phyloP scores from a whole-genome alignment of 2,888 invertebrate species.

The Oligia strigilis region DNA sequence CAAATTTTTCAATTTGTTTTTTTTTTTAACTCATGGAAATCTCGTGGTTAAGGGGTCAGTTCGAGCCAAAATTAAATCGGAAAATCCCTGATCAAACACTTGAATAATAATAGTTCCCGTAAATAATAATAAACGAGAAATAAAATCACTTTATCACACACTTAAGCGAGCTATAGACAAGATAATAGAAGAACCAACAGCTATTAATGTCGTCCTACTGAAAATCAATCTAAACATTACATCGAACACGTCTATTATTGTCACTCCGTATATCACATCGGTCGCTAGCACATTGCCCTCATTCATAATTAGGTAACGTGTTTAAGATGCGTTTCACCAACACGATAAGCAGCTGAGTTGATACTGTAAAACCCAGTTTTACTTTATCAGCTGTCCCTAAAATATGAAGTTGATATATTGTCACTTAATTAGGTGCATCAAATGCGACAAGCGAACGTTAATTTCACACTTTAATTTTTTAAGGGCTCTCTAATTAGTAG shows the following conservation, averaged over 20 bases:
- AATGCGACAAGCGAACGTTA: slow-evolving; percentile 61
- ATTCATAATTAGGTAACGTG: slow-evolving; percentile 65
- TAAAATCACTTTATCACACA: not conserved
- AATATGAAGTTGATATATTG: slow-evolving; percentile 63
- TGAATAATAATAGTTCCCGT: not conserved
- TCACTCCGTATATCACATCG: slow-evolving; percentile 50
- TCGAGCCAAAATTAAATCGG: not conserved
- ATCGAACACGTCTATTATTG: slow-evolving; percentile 50
- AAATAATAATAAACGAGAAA: not conserved
- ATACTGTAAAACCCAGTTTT: slow-evolving; percentile 61
- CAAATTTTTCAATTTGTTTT: too few species aligned
- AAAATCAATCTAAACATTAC: slow-evolving; percentile 57
- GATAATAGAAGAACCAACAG: slow-evolving; percentile 15
- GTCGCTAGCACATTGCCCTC: slow-evolving; percentile 61
- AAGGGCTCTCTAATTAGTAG: slow-evolving; percentile 53
- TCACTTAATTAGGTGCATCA: slow-evolving; percentile 60
- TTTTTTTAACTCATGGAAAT: not conserved
- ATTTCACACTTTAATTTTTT: slow-evolving; percentile 61
- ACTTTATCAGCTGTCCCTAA: slow-evolving; percentile 63
- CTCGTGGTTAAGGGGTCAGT: too few species aligned
- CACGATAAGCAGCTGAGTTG: slow-evolving; percentile 62
- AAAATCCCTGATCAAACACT: not conserved
- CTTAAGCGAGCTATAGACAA: slow-evolving; percentile 10
- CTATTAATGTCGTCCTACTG: slow-evolving; percentile 34
- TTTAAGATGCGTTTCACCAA: slow-evolving; percentile 50